phyloP scores from a whole-genome alignment of 2,797 vertebrate species.

The Falco berigora region DNA sequence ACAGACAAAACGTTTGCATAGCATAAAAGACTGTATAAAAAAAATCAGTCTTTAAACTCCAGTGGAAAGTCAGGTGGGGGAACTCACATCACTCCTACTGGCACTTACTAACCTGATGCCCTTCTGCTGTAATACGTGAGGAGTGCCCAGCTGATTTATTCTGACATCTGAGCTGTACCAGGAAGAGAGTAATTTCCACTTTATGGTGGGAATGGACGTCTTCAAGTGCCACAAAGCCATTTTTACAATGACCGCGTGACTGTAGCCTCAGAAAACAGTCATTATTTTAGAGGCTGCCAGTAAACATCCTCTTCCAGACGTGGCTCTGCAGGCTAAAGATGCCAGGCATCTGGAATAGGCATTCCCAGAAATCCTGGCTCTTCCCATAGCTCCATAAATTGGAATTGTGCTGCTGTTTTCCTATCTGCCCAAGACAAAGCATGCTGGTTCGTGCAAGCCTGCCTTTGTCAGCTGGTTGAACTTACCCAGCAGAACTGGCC shows the following conservation, averaged over 20 bases:
- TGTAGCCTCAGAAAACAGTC: neutral
- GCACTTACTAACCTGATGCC: neutral
- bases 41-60: neutral
- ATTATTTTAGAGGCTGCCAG: neutral
- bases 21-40: neutral
- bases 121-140: neutral
- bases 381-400: neutral
- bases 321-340: neutral
- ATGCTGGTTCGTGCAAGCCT: neutral
- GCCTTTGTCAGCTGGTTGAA: neutral
- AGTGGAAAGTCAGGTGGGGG: neutral
- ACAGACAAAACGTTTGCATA: neutral
- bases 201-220: neutral
- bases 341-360: neutral
- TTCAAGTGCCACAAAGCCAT: neutral
- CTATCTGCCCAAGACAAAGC: neutral
- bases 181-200: conserved; percentile 35
- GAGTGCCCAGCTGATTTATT: neutral
- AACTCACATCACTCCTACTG: neutral
- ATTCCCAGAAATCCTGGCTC: neutral
- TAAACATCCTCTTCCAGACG: conserved; percentile 32
- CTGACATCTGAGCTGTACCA: neutral
- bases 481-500: neutral
- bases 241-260: neutral
- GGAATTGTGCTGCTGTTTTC: neutral